Evolutionary conservation across 2,797 vertebrate species (phyloP), one percentile per base, ranked within the genome.

Genomic region (Luscinia luscinia): DNA sequence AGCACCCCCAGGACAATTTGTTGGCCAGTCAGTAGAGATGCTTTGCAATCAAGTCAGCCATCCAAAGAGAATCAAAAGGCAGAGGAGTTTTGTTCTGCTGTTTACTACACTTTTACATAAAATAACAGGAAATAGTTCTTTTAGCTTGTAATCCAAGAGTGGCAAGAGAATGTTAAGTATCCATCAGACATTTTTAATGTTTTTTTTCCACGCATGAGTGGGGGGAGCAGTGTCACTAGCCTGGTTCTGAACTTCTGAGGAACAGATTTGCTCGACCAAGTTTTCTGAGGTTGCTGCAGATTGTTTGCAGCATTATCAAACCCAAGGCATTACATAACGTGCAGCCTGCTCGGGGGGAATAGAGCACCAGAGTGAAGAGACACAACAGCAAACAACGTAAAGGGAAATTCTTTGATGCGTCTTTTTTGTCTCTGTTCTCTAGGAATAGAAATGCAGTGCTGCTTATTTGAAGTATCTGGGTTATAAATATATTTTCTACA

Each of bases 181-280:
- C 32, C 20, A 26, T 77, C 51, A 70, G 45, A 5, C 15, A 41
- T 45, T 51, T 82, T 17, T 4, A 22, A 57, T 13, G 7, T 16
- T 58, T 61, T 61, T 48, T 70, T 72, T 48, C 46, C 9, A 17
- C 21, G 6, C 0, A 0, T 32, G 38, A 23, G 13, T 3, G 0
- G 4, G 26, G 2, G 17, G 5, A 52, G 8, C 9, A 4, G 10
- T 9, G 27, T 78, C 30, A 43, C 28, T 19, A 41, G 40, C 12
- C n/a, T 46, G 12, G 8, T 34, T 34, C 63, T 76, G 45, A 75
- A 73, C 40, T 51, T 24, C 7, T 43, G 30, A 62, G 66, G 21
- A 27, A 32, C 3, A 43, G 26, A 8, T 48, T 24, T 40, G 27
- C 69, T 30, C 30, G 62, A 34, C 38, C 27, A 51, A 20, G 16